phyloP scores from a whole-genome alignment of 2,113 vertebrate genomes.

The Phalacrocorax aristotelis region DNA sequence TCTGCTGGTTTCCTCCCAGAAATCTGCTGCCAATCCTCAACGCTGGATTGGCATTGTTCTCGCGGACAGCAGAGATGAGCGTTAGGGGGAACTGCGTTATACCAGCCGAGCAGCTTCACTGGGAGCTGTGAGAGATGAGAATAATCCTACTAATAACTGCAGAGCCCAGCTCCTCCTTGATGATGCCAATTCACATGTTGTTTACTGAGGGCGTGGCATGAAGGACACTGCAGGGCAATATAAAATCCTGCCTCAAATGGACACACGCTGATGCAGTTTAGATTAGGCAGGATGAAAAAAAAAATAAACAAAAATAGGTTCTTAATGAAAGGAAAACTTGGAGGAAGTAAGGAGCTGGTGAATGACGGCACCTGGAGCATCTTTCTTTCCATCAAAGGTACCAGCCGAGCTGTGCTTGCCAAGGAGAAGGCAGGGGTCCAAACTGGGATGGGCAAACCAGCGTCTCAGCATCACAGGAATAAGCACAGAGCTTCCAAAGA shows the following conservation, averaged over 20 bases:
- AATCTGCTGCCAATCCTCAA: neutral
- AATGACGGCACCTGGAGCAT: neutral
- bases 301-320: neutral
- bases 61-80: rapidly evolving
- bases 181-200: neutral
- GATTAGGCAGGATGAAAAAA: neutral
- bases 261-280: neutral
- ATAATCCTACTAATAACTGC: neutral
- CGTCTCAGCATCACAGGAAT: neutral
- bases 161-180: neutral
- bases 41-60: neutral
- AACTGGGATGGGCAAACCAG: neutral
- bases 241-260: neutral
- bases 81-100: neutral
- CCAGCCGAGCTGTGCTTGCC: neutral
- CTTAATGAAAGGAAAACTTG: neutral
- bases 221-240: neutral
- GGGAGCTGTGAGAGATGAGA: neutral
- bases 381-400: neutral
- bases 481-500: neutral
- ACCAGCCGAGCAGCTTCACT: neutral
- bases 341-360: neutral
- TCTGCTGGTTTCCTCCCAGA: neutral
- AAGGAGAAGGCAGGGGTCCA: neutral
- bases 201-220: neutral